Evolutionary conservation across 1,140 invertebrate genomes (phyloP).

Genomic region (Diploscapter pachys): DNA sequence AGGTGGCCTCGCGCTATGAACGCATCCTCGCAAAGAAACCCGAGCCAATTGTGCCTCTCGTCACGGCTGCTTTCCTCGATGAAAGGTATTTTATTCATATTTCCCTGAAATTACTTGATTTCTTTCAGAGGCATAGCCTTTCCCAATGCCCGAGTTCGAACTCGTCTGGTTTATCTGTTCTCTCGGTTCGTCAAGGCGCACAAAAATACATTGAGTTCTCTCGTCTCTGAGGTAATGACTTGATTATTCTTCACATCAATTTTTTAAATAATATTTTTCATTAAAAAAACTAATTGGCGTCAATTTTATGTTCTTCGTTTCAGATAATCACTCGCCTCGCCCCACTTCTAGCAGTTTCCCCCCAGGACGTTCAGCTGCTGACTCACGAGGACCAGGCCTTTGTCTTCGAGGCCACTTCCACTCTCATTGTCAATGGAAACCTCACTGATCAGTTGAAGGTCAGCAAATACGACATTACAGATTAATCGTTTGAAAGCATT

Average conservation of each 20-base stretch:
- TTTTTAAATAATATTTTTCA: too few species aligned
- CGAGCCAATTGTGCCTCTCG: conserved; percentile 16
- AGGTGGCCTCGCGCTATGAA: conserved; percentile 25
- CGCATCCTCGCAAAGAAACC: conserved; percentile 9
- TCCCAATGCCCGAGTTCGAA: conserved; percentile 26
- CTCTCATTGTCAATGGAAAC: conserved; percentile 34
- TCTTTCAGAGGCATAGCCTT: conserved; percentile 24
- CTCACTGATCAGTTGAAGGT: conserved; percentile 20
- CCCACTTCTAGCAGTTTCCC: conserved; percentile 32
- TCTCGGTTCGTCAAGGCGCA: conserved; percentile 39
- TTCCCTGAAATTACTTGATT: not conserved
- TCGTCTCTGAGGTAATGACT: conserved; percentile 20
- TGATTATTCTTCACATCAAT: too few species aligned
- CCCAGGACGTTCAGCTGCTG: conserved; percentile 22
- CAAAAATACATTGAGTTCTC: conserved; percentile 22
- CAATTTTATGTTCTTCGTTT: not conserved
- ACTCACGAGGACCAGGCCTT: conserved; percentile 32
- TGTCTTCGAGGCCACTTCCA: conserved; percentile 36
- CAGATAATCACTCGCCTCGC: conserved; percentile 24
- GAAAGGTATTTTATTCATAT: conserved; percentile 7
- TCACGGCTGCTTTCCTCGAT: conserved; percentile 28
- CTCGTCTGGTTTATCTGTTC: conserved; percentile 37
- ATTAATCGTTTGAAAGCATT: too few species aligned
- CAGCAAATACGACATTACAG: not conserved
- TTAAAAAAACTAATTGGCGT: too few species aligned